Base-by-base conservation (phyloP, 2,113 vertebrate species). In the Oenanthe oenanthe region DNA sequence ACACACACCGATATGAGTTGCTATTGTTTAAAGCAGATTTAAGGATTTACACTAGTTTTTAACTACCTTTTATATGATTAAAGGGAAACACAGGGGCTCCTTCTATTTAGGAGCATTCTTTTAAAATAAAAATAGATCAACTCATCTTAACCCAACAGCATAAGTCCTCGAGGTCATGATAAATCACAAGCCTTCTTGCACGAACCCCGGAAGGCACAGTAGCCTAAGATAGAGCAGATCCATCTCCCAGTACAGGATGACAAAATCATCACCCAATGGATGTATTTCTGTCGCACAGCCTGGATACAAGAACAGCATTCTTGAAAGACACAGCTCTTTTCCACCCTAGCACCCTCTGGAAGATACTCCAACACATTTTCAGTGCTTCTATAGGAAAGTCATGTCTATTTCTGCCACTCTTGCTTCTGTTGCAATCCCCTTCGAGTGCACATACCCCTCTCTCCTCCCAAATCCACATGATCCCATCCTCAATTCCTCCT, bases 11-110 rank as follows among this genome's bases (percentile, higher is more conserved):
- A 72, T 94, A 14, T n/a, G 91, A 95, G 72, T 91, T 92, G 83
- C 88, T 84, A 84, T 95, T 94, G 94, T 95, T 90, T 74, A 96
- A 97, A 96, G 94, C 88, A 90, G 96, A 96, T 96, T 97, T 93
- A 93, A 76, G 85, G 88, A 96, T 97, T 96, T 94, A 19, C 47
- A 62, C 42, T 80, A 73, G 72, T 94, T 95, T 97, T 95, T 86
- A 94, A 92, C 91, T 70, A 92, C 72, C 56, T 92, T 95, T 89
- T 92, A 80, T 83, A 74, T 93, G 91, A 95, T 88, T 94, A 86
- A 88, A 93, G 60, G 51, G 58, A 93, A 94, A 66, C 47, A 43
- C 50, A 68, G 75, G 71, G 47, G 18, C 31, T 92, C 56, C 63
- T 57, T 82, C 57, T 45, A 79, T 50, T 47, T 66, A 54, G 80